A percentile compares a stretch with the other conserved stretches of the same genome.
phyloP scores from a whole-genome alignment of 2,113 vertebrate genomes.

The Hystrix brachyura region DNA sequence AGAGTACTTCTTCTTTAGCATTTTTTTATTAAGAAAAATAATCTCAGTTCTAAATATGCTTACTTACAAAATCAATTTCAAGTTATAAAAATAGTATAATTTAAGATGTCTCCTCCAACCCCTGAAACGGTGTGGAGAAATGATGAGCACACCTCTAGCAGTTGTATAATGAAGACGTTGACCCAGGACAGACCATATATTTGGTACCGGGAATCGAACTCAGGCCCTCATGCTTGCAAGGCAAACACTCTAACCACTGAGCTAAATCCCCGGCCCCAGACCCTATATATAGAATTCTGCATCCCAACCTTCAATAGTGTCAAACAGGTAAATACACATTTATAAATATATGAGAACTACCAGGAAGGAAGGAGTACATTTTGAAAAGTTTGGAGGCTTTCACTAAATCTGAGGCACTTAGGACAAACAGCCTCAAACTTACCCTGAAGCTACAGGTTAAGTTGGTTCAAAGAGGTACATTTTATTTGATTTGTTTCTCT shows the following conservation, averaged over 20 bases:
- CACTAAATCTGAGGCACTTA: neutral
- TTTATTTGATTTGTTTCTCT: slow-evolving; percentile 10
- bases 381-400: neutral
- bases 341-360: neutral
- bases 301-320: neutral
- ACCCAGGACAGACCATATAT: neutral
- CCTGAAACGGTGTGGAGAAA: neutral
- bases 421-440: neutral
- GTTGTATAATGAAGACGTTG: neutral
- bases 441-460: neutral
- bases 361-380: neutral
- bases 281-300: neutral
- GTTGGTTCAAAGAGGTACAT: neutral
- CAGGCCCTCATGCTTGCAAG: too few relatives aligned
- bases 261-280: neutral
- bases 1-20: neutral
- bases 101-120: neutral
- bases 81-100: neutral
- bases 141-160: neutral
- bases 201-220: too few relatives aligned
- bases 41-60: neutral
- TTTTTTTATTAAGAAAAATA: slow-evolving; percentile 15
- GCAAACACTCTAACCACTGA: too few relatives aligned
- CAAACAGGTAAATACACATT: neutral
- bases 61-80: slow-evolving; percentile 16